Evolutionary conservation across 1,140 invertebrate genomes (phyloP).

Genomic region (Melitaea cinxia): DNA sequence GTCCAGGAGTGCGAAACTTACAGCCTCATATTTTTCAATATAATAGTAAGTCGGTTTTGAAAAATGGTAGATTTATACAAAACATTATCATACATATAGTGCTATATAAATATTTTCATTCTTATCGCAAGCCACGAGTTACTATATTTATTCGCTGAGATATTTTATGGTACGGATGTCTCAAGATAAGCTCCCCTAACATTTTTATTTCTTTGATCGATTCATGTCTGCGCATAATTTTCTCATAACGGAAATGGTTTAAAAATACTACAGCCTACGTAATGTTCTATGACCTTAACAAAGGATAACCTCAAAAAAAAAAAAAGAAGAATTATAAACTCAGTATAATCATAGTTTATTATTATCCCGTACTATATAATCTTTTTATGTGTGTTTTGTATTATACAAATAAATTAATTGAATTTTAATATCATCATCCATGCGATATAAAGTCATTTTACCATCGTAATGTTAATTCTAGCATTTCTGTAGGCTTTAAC

Average conservation of each 20-base stretch:
- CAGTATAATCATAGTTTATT: too few relatives aligned
- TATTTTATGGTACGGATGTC: constrained; percentile 67
- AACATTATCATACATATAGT: constrained; percentile 15
- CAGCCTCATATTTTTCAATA: neutral
- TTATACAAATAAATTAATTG: neutral
- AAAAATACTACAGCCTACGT: too few relatives aligned
- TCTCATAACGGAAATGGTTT: constrained; percentile 27
- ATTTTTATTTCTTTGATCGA: constrained; percentile 70
- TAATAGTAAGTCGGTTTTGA: neutral
- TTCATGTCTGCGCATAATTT: constrained; percentile 73
- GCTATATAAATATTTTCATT: constrained; percentile 40
- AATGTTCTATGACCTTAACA: too few relatives aligned
- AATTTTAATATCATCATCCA: neutral
- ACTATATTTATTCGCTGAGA: constrained; percentile 41
- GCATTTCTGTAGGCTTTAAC: constrained; percentile 31
- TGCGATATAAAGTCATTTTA: constrained; percentile 7
- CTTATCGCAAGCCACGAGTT: constrained; percentile 44
- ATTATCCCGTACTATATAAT: too few relatives aligned
- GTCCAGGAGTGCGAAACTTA: too few relatives aligned
- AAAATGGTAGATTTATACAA: neutral
- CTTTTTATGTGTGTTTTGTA: too few relatives aligned
- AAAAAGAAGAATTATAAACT: too few relatives aligned
- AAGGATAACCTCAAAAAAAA: too few relatives aligned
- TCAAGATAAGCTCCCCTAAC: constrained; percentile 58
- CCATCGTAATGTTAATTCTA: constrained; percentile 16